These are phyloP conservation scores for Salvelinus alpinus DNA, from an alignment of 2,113 vertebrate genomes.

Conservation along the genomic window DNA sequence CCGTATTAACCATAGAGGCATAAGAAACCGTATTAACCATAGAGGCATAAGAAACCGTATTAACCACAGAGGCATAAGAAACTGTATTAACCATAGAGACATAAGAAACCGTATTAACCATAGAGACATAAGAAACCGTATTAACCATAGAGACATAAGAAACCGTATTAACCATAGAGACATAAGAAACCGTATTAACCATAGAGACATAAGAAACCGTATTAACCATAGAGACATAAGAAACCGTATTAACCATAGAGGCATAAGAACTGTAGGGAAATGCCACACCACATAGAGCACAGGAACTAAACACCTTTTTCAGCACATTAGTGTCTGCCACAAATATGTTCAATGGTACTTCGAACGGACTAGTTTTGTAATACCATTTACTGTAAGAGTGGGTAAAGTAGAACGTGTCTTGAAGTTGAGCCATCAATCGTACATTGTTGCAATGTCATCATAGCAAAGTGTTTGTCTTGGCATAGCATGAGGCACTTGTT, in stretches of 20 bases:
- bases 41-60: no score
- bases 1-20: neutral
- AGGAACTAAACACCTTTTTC: neutral
- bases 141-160: no score
- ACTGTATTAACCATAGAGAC: no score
- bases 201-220: neutral
- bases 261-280: neutral
- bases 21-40: no score
- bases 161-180: neutral
- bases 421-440: slow-evolving; percentile 31
- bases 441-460: slow-evolving; percentile 25
- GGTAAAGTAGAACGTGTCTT: slow-evolving; percentile 35
- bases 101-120: neutral
- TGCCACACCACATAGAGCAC: neutral
- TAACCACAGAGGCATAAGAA: neutral
- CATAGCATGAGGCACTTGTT: slow-evolving; percentile 25
- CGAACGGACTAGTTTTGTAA: slow-evolving; percentile 35
- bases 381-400: slow-evolving; percentile 18
- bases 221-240: no score
- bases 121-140: neutral
- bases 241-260: neutral
- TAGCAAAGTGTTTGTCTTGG: slow-evolving; percentile 8
- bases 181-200: neutral
- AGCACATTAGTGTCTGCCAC: no score
- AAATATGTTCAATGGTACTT: neutral